Evolutionary conservation across 2,113 vertebrate species (phyloP).

Genomic region (Mixornis gularis): DNA sequence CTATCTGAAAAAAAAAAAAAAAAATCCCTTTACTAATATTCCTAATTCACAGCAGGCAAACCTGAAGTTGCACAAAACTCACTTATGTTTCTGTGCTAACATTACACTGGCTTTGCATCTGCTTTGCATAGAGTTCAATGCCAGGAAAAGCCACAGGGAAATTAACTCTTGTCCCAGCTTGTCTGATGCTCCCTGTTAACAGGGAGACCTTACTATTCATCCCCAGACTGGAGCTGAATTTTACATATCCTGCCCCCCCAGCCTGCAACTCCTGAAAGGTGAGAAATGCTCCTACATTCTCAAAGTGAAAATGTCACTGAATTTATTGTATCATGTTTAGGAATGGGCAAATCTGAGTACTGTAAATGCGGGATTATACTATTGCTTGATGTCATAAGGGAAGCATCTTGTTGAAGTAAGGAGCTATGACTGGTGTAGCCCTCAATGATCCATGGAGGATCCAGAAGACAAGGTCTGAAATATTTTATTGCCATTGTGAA

Average conservation of each 20-base stretch:
- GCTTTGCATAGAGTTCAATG: slow-evolving; percentile 16
- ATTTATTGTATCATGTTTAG: background rate
- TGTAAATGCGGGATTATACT: background rate
- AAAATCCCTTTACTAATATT: background rate
- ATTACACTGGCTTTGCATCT: background rate
- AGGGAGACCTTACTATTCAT: background rate
- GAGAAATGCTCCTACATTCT: background rate
- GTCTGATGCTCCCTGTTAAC: background rate
- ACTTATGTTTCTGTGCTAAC: background rate
- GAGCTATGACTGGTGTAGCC: background rate
- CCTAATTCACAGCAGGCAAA: background rate
- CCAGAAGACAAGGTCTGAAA: background rate
- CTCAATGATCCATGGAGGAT: background rate
- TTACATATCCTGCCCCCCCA: background rate
- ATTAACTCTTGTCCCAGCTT: slow-evolving; percentile 25
- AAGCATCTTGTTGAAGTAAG: background rate
- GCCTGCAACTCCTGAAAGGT: background rate
- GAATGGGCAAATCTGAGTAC: background rate
- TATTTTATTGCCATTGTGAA: background rate
- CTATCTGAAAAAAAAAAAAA: background rate
- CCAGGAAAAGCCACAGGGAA: slow-evolving; percentile 33
- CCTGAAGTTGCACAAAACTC: background rate
- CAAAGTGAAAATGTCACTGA: background rate
- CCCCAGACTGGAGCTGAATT: background rate
- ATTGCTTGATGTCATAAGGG: background rate